These are phyloP conservation scores for Vulpes lagopus DNA, from an alignment of 2,113 vertebrate genomes.

Conservation along the genomic window DNA sequence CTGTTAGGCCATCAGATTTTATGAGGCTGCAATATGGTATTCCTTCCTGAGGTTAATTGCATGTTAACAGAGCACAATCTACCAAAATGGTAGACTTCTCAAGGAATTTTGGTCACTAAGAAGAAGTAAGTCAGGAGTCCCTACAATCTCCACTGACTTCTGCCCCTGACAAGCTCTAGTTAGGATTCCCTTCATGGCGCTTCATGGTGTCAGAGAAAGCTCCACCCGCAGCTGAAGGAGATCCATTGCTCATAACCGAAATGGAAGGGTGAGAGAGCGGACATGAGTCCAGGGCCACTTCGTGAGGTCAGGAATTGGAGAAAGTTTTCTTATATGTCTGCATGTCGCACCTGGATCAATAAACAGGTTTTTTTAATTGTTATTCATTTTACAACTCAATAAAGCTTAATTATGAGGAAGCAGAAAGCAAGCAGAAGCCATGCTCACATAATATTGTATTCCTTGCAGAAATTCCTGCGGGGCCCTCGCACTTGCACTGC, in stretches of 20 bases:
- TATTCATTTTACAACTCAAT: constrained; percentile 91
- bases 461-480: constrained; percentile 88
- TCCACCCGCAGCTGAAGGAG: no score
- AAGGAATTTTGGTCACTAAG: background rate
- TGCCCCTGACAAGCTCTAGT: background rate
- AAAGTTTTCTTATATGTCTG: constrained; percentile 80
- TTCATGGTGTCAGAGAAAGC: background rate
- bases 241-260: background rate
- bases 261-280: background rate
- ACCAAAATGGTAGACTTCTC: background rate
- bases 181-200: background rate
- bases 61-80: background rate
- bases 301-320: constrained; percentile 72
- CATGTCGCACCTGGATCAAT: constrained; percentile 88
- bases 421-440: constrained; percentile 89
- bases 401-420: constrained; percentile 92
- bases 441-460: constrained; percentile 86
- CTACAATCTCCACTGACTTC: background rate
- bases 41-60: background rate
- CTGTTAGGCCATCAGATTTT: background rate
- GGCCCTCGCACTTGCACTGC: constrained; percentile 81
- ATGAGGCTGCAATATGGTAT: background rate
- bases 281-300: background rate
- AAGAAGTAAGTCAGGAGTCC: background rate
- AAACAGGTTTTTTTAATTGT: constrained; percentile 87